These are phyloP conservation scores for Datnioides undecimradiatus DNA, from an alignment of 2,113 vertebrate genomes.

Conservation along the genomic window DNA sequence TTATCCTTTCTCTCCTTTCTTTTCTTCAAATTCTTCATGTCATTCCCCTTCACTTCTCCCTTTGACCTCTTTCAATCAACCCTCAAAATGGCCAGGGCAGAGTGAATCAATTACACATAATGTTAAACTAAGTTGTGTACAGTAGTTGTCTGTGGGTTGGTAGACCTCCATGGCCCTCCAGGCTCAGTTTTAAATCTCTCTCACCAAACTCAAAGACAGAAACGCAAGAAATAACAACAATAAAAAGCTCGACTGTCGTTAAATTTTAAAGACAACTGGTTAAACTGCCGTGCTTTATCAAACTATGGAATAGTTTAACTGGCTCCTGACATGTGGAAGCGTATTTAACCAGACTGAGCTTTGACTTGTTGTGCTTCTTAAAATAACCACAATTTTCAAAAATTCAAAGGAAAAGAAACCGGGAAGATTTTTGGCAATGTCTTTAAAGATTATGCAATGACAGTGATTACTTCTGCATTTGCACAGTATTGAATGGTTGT, in stretches of 20 bases:
- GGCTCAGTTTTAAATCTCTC: background rate
- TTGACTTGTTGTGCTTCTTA: background rate
- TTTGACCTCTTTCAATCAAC: background rate
- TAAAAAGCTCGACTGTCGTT: too few relatives aligned
- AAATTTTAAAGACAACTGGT: background rate
- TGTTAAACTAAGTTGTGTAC: background rate
- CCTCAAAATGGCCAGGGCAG: background rate
- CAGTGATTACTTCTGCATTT: background rate
- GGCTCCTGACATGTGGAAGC: background rate
- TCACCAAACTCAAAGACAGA: background rate
- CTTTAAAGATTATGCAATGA: background rate
- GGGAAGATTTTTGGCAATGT: too few relatives aligned
- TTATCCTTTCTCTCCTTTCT: background rate
- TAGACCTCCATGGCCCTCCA: background rate
- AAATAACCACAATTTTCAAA: too few relatives aligned
- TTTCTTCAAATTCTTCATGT: background rate
- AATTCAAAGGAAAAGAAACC: too few relatives aligned
- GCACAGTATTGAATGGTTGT: background rate
- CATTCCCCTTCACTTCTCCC: background rate
- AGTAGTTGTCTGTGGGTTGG: background rate
- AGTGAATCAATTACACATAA: background rate
- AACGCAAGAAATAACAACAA: background rate
- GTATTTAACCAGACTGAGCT: background rate
- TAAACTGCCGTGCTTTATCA: background rate
- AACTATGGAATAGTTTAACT: background rate